Evolutionary conservation across 2,888 invertebrate genomes (phyloP).

Genomic region (Halocaridina rubra): DNA sequence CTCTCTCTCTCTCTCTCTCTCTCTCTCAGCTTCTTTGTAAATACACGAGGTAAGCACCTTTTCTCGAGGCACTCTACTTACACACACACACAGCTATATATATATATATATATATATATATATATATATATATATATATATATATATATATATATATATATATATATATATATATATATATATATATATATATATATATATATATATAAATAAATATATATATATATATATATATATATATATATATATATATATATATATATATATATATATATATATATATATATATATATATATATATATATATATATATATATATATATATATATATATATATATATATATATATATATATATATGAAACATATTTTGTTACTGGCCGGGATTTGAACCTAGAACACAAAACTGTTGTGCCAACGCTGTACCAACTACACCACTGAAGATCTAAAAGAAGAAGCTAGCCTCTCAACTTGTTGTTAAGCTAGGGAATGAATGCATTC

Average conservation of each 20-base stretch:
- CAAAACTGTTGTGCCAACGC: too few relatives aligned
- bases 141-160: neutral
- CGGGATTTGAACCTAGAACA: too few relatives aligned
- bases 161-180: neutral
- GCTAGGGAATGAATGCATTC: too few relatives aligned
- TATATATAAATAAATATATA: neutral
- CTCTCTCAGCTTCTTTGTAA: too few relatives aligned
- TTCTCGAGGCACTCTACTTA: too few relatives aligned
- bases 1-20: too few relatives aligned
- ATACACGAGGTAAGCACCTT: too few relatives aligned
- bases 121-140: neutral
- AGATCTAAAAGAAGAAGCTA: too few relatives aligned
- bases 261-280: conserved; percentile 17
- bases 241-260: conserved; percentile 10
- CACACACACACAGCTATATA: neutral
- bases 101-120: neutral
- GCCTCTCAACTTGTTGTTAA: too few relatives aligned
- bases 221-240: neutral
- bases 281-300: conserved; percentile 22
- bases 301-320: neutral
- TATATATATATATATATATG: neutral
- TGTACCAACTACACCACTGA: too few relatives aligned
- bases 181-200: neutral
- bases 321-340: neutral
- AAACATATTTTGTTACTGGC: too few relatives aligned